Conservation (phyloP, 1,140 invertebrate genomes). For the Zaprionus inermis region DNA sequence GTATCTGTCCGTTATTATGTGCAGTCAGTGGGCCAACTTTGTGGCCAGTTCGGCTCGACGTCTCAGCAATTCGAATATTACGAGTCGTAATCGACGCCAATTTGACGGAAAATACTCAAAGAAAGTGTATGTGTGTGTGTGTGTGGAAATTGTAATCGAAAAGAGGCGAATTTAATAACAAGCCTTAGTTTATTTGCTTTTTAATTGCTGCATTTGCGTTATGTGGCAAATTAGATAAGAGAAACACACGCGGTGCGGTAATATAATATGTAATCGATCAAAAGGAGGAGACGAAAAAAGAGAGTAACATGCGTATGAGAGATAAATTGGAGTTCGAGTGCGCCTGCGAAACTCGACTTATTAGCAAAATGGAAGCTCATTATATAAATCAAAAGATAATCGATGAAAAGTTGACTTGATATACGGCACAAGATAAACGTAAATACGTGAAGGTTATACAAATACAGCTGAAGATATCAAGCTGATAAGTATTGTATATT, state of each 20-base stretch:
- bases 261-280: constrained; percentile 45
- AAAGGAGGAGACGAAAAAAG: not conserved
- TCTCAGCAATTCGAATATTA: constrained; percentile 53
- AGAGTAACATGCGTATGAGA: constrained; percentile 12
- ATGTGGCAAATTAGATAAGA: constrained; percentile 61
- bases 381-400: not conserved
- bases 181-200: constrained; percentile 41
- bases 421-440: not conserved
- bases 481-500: not conserved
- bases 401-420: not conserved
- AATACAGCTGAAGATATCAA: not conserved
- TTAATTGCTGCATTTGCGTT: constrained; percentile 65
- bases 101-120: constrained; percentile 72
- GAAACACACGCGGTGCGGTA: constrained; percentile 41
- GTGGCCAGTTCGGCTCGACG: constrained; percentile 49
- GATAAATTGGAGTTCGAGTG: not conserved
- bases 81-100: constrained; percentile 74
- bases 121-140: constrained; percentile 20
- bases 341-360: not conserved
- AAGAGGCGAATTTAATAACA: constrained; percentile 62
- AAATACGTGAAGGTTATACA: too few species aligned
- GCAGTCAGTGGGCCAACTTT: constrained; percentile 74
- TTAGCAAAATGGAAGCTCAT: not conserved
- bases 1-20: constrained; percentile 62
- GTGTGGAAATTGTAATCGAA: constrained; percentile 71